A percentile compares a stretch with the other conserved stretches of the same genome.
Conservation (phyloP, 53 echinoderm and acorn worm species). For the Echinarachnius parma region DNA sequence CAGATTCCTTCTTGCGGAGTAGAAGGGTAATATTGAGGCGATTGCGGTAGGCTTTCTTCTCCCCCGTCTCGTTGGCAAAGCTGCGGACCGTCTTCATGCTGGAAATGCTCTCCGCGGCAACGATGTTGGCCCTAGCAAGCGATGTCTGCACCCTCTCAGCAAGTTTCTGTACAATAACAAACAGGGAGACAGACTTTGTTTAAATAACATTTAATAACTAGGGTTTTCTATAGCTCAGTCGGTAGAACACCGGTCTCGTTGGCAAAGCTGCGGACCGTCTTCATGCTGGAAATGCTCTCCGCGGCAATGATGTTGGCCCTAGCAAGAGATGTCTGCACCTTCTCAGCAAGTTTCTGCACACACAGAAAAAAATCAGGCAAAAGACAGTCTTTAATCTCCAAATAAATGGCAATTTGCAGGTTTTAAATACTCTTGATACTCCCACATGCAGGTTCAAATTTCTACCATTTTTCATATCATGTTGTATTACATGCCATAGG, state of each 20-base stretch:
- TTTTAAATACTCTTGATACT: too few species aligned
- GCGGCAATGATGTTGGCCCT: constrained; percentile 81
- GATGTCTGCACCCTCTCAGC: constrained; percentile 65
- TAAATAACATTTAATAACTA: too few species aligned
- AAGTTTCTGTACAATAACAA: constrained; percentile 68
- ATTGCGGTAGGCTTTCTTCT: constrained; percentile 46
- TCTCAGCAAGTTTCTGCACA: constrained; percentile 63
- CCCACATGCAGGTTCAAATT: too few species aligned
- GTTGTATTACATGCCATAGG: too few species aligned
- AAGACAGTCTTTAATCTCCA: too few species aligned
- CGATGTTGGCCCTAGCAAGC: constrained; percentile 73
- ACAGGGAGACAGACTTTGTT: too few species aligned
- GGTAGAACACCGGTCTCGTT: constrained; percentile 63
- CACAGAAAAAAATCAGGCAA: too few species aligned
- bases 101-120: constrained; percentile 78
- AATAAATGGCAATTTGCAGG: too few species aligned
- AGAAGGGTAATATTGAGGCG: constrained; percentile 53
- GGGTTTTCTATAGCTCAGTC: too few species aligned
- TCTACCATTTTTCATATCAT: too few species aligned
- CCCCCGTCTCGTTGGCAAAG: constrained; percentile 72
- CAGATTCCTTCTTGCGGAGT: constrained; percentile 49
- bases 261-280: constrained; percentile 84
- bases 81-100: constrained; percentile 80
- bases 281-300: constrained; percentile 75
- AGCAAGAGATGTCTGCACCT: constrained; percentile 69